A percentile compares a stretch with the other conserved stretches of the same genome.
Conservation (phyloP, 2,888 invertebrate genomes). For the Aromia moschata region DNA sequence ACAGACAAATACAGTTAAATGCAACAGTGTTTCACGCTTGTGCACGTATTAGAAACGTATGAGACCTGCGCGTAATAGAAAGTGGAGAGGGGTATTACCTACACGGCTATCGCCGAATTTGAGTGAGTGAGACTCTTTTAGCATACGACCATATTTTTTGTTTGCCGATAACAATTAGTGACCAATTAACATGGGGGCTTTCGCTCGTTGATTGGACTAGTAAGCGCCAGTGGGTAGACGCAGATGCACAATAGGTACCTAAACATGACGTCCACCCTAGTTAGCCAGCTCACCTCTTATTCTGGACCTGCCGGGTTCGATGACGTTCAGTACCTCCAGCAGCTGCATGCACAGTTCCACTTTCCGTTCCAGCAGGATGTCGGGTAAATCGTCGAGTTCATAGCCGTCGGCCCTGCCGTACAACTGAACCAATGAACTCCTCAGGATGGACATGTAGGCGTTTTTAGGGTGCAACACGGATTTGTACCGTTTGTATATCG, state of each 20-base stretch:
- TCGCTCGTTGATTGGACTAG: too few species aligned
- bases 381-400: slow-evolving; percentile 75
- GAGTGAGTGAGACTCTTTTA: too few species aligned
- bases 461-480: slow-evolving; percentile 80
- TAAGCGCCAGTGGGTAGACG: too few species aligned
- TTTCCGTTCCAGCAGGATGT: slow-evolving; percentile 78
- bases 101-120: too few species aligned
- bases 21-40: too few species aligned
- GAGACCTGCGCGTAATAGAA: too few species aligned
- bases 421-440: slow-evolving; percentile 77
- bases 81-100: too few species aligned
- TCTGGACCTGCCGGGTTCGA: slow-evolving; percentile 81
- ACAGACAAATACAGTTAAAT: too few species aligned
- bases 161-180: neutral
- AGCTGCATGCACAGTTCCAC: slow-evolving; percentile 76
- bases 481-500: slow-evolving; percentile 59
- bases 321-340: slow-evolving; percentile 73
- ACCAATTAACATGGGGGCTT: too few species aligned
- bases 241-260: too few species aligned
- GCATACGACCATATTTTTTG: neutral
- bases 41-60: too few species aligned
- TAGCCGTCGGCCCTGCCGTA: slow-evolving; percentile 82
- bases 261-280: neutral
- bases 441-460: slow-evolving; percentile 73
- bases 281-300: slow-evolving; percentile 69